These are phyloP conservation scores for Archocentrus centrarchus DNA, from an alignment of 2,113 vertebrate species.

Conservation along the genomic window DNA sequence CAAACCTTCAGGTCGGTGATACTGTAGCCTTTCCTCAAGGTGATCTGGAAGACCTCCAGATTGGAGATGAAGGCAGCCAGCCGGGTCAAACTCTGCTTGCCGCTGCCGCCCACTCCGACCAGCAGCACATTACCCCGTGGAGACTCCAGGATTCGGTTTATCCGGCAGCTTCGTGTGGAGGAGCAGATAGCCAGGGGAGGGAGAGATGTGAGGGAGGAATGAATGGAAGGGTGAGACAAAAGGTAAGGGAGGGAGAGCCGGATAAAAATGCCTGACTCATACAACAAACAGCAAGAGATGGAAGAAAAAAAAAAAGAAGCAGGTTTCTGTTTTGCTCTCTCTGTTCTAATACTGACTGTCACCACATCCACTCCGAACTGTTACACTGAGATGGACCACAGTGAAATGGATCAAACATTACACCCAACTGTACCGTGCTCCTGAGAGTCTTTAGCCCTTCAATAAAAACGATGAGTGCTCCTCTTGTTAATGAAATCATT, in stretches of 20 bases:
- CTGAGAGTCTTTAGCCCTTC: background rate
- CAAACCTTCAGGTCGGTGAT: conserved; percentile 91
- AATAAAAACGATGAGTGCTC: background rate
- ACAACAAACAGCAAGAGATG: conserved; percentile 21
- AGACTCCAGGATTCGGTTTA: conserved; percentile 92
- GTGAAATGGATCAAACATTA: background rate
- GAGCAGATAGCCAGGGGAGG: conserved; percentile 41
- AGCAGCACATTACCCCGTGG: conserved; percentile 91
- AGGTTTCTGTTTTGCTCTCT: background rate
- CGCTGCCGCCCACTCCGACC: conserved; percentile 93
- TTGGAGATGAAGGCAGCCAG: conserved; percentile 94
- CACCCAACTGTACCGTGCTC: background rate
- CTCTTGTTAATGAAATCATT: background rate
- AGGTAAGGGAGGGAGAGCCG: background rate
- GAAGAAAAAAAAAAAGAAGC: conserved; percentile 9
- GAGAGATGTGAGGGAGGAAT: conserved; percentile 38
- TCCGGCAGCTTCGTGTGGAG: conserved; percentile 86
- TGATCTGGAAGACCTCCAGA: conserved; percentile 96
- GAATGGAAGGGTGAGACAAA: conserved; percentile 28
- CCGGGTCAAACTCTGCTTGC: conserved; percentile 96
- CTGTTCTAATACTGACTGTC: background rate
- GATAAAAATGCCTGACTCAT: conserved; percentile 57
- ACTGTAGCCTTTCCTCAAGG: conserved; percentile 89
- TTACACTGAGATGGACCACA: background rate
- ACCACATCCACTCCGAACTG: background rate